A percentile compares a stretch with the other conserved stretches of the same genome.
Conservation (phyloP, 1,140 invertebrate species). For the Brachystomella parvula region DNA sequence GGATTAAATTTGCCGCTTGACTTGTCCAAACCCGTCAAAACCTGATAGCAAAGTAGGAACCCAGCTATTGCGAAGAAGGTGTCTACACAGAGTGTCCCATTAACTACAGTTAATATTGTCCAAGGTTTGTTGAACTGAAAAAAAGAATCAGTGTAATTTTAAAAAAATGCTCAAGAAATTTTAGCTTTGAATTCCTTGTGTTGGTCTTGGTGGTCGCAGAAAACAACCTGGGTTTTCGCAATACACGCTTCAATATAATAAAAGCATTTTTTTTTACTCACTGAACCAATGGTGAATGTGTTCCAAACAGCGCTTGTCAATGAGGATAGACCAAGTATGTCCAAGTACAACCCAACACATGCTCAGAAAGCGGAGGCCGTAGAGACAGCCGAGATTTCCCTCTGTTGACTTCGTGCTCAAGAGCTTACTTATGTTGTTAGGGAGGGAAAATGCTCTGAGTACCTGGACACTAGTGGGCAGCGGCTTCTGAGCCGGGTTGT, state of each 20-base stretch:
- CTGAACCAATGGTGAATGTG: background rate
- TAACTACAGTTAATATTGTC: conserved; percentile 26
- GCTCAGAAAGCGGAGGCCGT: conserved; percentile 45
- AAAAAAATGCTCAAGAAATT: too few species aligned
- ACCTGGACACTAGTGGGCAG: background rate
- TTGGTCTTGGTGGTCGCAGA: too few species aligned
- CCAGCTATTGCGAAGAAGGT: conserved; percentile 54
- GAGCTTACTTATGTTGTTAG: conserved; percentile 43
- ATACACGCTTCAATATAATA: too few species aligned
- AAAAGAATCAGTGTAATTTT: background rate
- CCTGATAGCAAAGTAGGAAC: conserved; percentile 35
- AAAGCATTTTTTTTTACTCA: too few species aligned
- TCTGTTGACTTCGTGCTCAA: conserved; percentile 38
- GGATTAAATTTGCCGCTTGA: conserved; percentile 7
- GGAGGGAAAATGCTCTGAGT: conserved; percentile 41
- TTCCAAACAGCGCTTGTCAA: background rate
- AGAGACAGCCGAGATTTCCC: conserved; percentile 38
- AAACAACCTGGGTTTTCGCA: too few species aligned
- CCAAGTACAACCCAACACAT: conserved; percentile 50
- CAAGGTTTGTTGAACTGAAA: conserved; percentile 17
- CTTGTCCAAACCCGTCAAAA: conserved; percentile 19
- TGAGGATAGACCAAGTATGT: conserved; percentile 42
- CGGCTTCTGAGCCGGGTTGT: background rate
- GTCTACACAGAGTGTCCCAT: conserved; percentile 46
- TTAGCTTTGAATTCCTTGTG: background rate